These are phyloP conservation scores for Petrolisthes cinctipes DNA, from an alignment of 2,888 invertebrate species.

Conservation along the genomic window DNA sequence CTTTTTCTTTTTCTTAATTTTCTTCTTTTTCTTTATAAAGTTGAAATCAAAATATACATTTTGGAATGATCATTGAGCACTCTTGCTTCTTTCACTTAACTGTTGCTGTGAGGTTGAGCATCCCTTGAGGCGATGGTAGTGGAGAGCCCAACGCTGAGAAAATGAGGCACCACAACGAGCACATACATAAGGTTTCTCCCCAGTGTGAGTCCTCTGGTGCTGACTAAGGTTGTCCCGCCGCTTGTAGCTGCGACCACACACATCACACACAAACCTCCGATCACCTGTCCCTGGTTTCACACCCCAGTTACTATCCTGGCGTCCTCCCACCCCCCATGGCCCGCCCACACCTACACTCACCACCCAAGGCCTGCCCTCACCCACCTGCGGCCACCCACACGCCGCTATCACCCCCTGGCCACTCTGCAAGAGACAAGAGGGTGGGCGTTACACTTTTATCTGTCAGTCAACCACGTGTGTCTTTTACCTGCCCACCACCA, in stretches of 20 bases:
- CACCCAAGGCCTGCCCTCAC: conserved; percentile 57
- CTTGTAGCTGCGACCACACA: conserved; percentile 59
- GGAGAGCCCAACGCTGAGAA: conserved; percentile 60
- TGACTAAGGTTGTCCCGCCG: conserved; percentile 55
- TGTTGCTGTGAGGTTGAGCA: conserved; percentile 28
- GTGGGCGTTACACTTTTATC: conserved; percentile 37
- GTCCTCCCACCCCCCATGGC: conserved; percentile 2
- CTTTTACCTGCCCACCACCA: background rate
- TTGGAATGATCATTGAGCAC: background rate
- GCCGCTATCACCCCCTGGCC: conserved; percentile 53
- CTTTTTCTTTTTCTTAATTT: no score
- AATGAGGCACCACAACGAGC: conserved; percentile 53
- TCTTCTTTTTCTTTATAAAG: no score
- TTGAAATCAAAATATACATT: no score
- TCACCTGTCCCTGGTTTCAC: conserved; percentile 1
- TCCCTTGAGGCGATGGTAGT: conserved; percentile 53
- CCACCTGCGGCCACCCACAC: conserved; percentile 58
- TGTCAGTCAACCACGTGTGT: background rate
- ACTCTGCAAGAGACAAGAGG: conserved; percentile 59
- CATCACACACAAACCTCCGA: conserved; percentile 55
- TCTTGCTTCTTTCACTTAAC: background rate
- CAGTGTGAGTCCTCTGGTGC: conserved; percentile 52
- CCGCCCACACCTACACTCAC: conserved; percentile 36
- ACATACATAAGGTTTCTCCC: conserved; percentile 54
- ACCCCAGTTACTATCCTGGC: conserved; percentile 38